Base-by-base conservation (phyloP, 2,888 invertebrate species). In the Clostera curtula region DNA sequence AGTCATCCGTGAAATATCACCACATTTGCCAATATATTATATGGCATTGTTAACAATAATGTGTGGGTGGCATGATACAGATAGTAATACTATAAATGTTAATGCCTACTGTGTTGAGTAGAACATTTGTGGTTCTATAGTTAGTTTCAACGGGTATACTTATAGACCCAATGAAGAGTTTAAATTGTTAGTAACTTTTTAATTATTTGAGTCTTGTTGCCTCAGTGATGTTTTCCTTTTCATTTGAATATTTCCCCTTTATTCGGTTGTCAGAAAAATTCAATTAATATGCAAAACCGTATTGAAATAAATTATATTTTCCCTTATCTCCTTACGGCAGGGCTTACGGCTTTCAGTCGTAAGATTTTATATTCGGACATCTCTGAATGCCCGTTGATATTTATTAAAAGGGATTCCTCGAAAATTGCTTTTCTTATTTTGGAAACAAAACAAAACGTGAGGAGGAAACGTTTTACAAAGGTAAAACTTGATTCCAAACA, bases 201-300 rank as follows among this genome's bases (percentile, higher is more conserved):
- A 18, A 15, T 16, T 9, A 23, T 17, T 15, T 24, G 13, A 12
- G 12, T 14, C 22, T 18, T 3, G 27, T 27, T 34, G 19, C 25
- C 13, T 13, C 26, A 6, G 19, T 17, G 16, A 34, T 36, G 25
- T 32, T 22, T 33, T 35, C 12, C 9, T 13, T 37, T 42, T 38
- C 28, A 31, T 37, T 44, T 43, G 29, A 33, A 38, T 34, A 31
- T 33, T 43, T 30, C 27, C 39, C 45, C 43, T 39, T 21, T 36
- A 41, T 46, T 42, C 40, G 31, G 38, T 25, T 34, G 30, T 29
- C 24, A 28, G 25, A 46, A 56, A 54, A 58, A 51, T 50, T 49
- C 54, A 61, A 66, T 68, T 66, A 68, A 62, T 56, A 68, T 67
- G 65, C 66, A 59, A 61, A 65, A 50, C 42, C 43, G 50, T 52